Evolutionary conservation across 2,797 vertebrate genomes (phyloP).

Genomic region (Protosalanx chinensis): DNA sequence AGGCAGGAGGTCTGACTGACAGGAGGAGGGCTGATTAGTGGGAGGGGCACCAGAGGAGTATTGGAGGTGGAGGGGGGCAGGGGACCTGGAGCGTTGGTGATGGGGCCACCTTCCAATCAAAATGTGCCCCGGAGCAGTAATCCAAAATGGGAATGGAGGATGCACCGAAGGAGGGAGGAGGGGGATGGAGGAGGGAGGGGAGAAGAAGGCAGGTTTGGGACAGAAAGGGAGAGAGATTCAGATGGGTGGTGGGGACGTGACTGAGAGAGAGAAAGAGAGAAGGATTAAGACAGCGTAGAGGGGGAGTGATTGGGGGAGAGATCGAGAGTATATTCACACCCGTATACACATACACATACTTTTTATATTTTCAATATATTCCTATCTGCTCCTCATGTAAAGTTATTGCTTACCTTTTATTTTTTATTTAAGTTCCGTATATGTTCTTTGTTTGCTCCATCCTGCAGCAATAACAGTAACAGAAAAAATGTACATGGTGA

Average conservation of each 20-base stretch:
- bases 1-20: neutral
- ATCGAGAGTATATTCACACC: neutral
- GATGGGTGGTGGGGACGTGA: neutral
- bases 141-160: constrained; percentile 5
- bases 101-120: constrained; percentile 11
- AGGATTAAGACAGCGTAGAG: neutral
- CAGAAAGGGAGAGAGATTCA: neutral
- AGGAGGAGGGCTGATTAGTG: neutral
- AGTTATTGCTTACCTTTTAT: too few species aligned
- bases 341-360: too few species aligned
- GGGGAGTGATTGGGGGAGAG: neutral
- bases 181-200: neutral
- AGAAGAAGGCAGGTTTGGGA: too few species aligned
- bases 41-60: neutral
- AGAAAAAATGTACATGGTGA: too few species aligned
- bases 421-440: too few species aligned
- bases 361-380: too few species aligned
- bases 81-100: neutral
- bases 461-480: too few species aligned
- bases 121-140: constrained; percentile 2
- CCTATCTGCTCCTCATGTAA: too few species aligned
- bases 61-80: neutral
- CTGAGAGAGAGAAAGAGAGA: neutral
- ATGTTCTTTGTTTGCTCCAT: too few species aligned
- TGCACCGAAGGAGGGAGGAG: neutral